Evolutionary conservation across 2,797 vertebrate genomes (phyloP).

Genomic region (Girardinus metallicus): DNA sequence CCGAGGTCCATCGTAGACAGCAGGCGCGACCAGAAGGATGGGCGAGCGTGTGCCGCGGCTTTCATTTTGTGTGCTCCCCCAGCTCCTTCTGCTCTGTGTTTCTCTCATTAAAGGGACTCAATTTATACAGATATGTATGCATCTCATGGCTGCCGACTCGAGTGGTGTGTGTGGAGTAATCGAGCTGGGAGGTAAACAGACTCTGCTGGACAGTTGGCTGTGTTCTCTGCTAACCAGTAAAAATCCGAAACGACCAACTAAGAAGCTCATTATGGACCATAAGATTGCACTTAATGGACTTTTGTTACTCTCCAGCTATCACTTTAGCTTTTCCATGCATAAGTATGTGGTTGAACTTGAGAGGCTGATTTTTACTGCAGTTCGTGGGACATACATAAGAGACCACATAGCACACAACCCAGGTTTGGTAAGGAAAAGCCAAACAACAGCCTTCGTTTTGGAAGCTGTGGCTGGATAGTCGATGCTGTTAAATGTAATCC

Average conservation of each 20-base stretch:
- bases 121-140: constrained; percentile 52
- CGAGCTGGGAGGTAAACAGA: constrained; percentile 40
- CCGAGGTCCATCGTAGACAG: constrained; percentile 43
- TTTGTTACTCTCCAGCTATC: constrained; percentile 43
- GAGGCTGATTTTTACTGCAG: constrained; percentile 42
- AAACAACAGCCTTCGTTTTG: constrained; percentile 7
- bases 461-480: constrained; percentile 17
- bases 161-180: constrained; percentile 17
- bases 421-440: constrained; percentile 24
- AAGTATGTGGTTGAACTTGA: constrained; percentile 51
- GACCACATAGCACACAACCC: constrained; percentile 28
- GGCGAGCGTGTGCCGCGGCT: constrained; percentile 32
- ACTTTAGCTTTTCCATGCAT: constrained; percentile 31
- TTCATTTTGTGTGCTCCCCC: constrained; percentile 47
- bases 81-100: constrained; percentile 13
- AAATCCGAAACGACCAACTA: constrained; percentile 35
- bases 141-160: constrained; percentile 61
- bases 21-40: constrained; percentile 41
- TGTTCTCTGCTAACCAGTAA: constrained; percentile 36
- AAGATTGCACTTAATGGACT: constrained; percentile 41
- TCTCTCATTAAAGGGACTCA: constrained; percentile 57
- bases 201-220: constrained; percentile 16
- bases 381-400: constrained; percentile 39
- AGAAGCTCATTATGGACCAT: constrained; percentile 48
- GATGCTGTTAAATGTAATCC: not conserved